These are phyloP conservation scores for Melanotaenia nigrans DNA, from an alignment of 2,797 vertebrate genomes.

Conservation along the genomic window DNA sequence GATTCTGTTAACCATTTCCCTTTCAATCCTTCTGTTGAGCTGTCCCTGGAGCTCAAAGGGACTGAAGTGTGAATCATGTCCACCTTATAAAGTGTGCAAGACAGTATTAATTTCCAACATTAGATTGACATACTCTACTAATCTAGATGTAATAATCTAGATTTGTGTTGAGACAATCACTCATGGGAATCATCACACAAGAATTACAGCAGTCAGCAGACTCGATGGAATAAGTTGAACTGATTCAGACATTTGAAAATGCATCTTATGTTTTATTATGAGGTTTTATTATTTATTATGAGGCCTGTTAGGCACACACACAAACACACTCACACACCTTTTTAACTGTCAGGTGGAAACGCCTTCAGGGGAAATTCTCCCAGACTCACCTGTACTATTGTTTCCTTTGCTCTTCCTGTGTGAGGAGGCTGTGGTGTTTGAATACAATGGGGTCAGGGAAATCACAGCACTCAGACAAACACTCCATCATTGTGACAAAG, in stretches of 20 bases:
- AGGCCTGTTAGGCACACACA: constrained; percentile 9
- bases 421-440: constrained; percentile 74
- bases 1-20: constrained; percentile 37
- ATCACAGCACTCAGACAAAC: constrained; percentile 69
- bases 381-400: constrained; percentile 74
- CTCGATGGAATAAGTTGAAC: constrained; percentile 1
- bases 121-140: too few relatives aligned
- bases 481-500: constrained; percentile 73
- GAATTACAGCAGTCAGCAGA: constrained; percentile 14
- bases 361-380: constrained; percentile 61
- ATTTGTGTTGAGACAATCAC: constrained; percentile 28
- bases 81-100: constrained; percentile 71
- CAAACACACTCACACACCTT: constrained; percentile 15
- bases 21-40: constrained; percentile 44
- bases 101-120: constrained; percentile 73
- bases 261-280: constrained; percentile 1
- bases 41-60: constrained; percentile 52
- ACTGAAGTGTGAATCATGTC: constrained; percentile 72
- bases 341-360: constrained; percentile 50
- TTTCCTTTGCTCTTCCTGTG: constrained; percentile 75
- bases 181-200: constrained; percentile 29
- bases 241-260: constrained; percentile 15
- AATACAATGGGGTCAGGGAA: constrained; percentile 78
- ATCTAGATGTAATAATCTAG: constrained; percentile 40
- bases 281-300: background rate